Evolutionary conservation across 1,140 invertebrate genomes (phyloP), one percentile per base, ranked within the genome.

Genomic region (Liolophura sinensis): DNA sequence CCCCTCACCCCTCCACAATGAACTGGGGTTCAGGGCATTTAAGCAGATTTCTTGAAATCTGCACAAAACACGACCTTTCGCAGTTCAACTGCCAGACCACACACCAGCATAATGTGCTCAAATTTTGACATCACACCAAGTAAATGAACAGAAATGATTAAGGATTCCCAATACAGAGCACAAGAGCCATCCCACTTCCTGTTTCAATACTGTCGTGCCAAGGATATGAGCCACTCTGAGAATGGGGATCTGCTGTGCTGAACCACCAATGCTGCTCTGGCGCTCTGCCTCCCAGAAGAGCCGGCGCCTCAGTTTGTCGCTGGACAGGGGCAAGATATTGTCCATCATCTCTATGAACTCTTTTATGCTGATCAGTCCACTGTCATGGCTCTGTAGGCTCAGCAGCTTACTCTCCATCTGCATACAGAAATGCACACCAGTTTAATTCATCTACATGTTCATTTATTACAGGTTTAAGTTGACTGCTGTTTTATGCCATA

Each of bases 321-420:
- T 79, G 57, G 73, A 68, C 6, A 82, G 52, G 14, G 78, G 77
- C 1, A 83, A 64, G 40, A 81, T 67, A 51, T 73, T 73, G 52
- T 83, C 82, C 18, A 79, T 61, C 16, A 80, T 78, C 12, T 81
- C 81, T 31, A 73, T 79, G 62, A 79, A 82, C 65, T 83, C 82
- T 48, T 69, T 73, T 50, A 80, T 79, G 6, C 69, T 78, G 66
- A 83, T 67, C 20, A 76, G 73, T n/a, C 73, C 73, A 22, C 65
- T 60, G 24, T 78, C 73, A 7, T 68, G 60, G 14, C 55, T 70
- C 27, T 79, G 81, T 55, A 73, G 75, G 4, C 68, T 70, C 48
- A 82, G 66, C 61, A 82, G 67, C 64, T 75, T 72, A 65, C 74
- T 73, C 64, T 83, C 81, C 61, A 79, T 69, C 77, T 81, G 60